Conservation (phyloP, 2,888 invertebrate genomes). For the Trissolcus japonicus region DNA sequence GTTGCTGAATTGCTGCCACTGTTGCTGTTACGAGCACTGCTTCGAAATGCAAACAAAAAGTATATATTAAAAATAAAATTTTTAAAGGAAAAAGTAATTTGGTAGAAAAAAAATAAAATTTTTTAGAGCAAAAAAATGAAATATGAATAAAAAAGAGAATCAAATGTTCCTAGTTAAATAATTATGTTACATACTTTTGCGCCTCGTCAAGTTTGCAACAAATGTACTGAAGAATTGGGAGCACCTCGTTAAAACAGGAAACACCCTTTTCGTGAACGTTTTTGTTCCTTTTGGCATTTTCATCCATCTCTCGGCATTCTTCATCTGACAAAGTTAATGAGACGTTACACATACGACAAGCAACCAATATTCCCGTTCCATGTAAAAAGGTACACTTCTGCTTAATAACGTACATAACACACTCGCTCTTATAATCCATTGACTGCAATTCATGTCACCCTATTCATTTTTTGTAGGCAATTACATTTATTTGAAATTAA, state of each 20-base stretch:
- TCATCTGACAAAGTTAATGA: constrained; percentile 79
- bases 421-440: neutral
- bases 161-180: neutral
- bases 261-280: constrained; percentile 81
- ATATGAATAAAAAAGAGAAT: neutral
- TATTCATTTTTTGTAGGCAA: neutral
- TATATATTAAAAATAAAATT: neutral
- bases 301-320: constrained; percentile 84
- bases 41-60: constrained; percentile 48
- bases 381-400: constrained; percentile 6
- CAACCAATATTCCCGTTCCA: neutral
- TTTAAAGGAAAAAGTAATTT: neutral
- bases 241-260: constrained; percentile 92
- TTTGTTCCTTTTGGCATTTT: constrained; percentile 72
- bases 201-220: constrained; percentile 90
- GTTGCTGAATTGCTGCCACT: constrained; percentile 17
- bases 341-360: constrained; percentile 11
- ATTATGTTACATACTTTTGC: constrained; percentile 79
- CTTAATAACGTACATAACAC: constrained; percentile 8
- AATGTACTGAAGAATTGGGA: constrained; percentile 92
- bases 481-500: neutral
- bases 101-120: neutral
- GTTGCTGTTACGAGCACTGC: constrained; percentile 77
- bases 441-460: neutral
- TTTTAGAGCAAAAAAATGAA: constrained; percentile 1